These are phyloP conservation scores for Epicampocera succincta DNA, from an alignment of 2,888 invertebrate genomes.

Conservation along the genomic window DNA sequence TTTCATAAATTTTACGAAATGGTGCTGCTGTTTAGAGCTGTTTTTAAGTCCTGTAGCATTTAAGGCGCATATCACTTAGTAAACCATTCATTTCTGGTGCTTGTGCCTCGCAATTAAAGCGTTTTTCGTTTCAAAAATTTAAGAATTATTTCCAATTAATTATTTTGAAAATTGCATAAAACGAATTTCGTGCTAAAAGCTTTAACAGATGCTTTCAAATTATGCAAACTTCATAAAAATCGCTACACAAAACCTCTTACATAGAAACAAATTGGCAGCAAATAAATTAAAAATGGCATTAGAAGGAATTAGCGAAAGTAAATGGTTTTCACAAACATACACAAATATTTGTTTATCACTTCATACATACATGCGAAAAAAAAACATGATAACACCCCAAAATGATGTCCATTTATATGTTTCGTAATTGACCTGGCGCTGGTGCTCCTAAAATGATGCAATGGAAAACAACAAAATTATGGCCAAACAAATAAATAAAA, in stretches of 20 bases:
- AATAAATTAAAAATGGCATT: constrained; percentile 45
- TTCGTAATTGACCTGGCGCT: constrained; percentile 55
- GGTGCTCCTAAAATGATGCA: constrained; percentile 52
- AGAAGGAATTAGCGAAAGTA: constrained; percentile 13
- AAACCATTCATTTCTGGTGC: too few relatives aligned
- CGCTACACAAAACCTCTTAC: background rate
- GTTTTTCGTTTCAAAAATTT: background rate
- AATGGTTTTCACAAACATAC: background rate
- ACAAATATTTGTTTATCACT: background rate
- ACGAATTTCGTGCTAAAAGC: constrained; percentile 30
- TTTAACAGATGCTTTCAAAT: constrained; percentile 49
- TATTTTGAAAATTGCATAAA: constrained; percentile 3
- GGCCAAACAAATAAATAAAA: constrained; percentile 42
- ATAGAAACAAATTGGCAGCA: constrained; percentile 30
- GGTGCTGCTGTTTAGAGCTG: too few relatives aligned
- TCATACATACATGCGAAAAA: background rate
- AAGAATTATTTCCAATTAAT: constrained; percentile 33
- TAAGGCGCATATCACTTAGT: too few relatives aligned
- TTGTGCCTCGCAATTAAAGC: too few relatives aligned
- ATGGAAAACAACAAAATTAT: constrained; percentile 33
- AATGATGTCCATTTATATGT: constrained; percentile 20
- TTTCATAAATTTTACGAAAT: too few relatives aligned
- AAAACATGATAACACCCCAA: background rate
- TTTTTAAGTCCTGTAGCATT: too few relatives aligned
- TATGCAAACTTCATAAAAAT: constrained; percentile 52